Percentiles rank a stretch among this genome's conserved stretches.
These are phyloP conservation scores for Troides aeacus DNA, from an alignment of 2,888 invertebrate species.

Conservation along the genomic window DNA sequence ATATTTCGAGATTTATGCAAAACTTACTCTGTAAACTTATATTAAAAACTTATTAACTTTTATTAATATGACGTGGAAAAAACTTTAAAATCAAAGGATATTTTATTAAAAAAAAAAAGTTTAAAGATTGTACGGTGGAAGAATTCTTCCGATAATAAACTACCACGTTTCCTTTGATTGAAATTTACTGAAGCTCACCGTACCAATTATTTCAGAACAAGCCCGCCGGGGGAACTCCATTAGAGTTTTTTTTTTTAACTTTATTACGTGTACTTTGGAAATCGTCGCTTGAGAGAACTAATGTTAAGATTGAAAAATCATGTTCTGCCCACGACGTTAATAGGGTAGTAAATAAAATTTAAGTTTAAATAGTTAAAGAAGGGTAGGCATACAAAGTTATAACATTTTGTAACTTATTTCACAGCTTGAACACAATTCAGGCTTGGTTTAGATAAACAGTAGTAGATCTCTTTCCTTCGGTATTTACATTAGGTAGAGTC, in stretches of 20 bases:
- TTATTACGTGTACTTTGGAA: not conserved
- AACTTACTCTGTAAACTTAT: not conserved
- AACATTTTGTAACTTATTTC: no score
- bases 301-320: no score
- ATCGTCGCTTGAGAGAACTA: not conserved
- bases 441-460: no score
- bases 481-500: no score
- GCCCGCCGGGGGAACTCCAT: slow-evolving; percentile 5
- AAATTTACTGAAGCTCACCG: slow-evolving; percentile 4
- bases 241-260: slow-evolving; percentile 8
- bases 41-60: not conserved
- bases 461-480: no score
- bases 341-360: no score
- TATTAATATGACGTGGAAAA: not conserved
- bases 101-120: not conserved
- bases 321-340: no score
- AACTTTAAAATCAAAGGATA: not conserved
- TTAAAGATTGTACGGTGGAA: not conserved
- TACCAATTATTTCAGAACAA: slow-evolving; percentile 17
- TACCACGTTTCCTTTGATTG: slow-evolving; percentile 4
- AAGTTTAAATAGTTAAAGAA: no score
- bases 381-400: no score
- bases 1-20: no score
- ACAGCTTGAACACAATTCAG: no score
- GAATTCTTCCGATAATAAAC: not conserved